Evolutionary conservation across 2,888 invertebrate genomes (phyloP).

Genomic region (Lithophane semibrunnea): DNA sequence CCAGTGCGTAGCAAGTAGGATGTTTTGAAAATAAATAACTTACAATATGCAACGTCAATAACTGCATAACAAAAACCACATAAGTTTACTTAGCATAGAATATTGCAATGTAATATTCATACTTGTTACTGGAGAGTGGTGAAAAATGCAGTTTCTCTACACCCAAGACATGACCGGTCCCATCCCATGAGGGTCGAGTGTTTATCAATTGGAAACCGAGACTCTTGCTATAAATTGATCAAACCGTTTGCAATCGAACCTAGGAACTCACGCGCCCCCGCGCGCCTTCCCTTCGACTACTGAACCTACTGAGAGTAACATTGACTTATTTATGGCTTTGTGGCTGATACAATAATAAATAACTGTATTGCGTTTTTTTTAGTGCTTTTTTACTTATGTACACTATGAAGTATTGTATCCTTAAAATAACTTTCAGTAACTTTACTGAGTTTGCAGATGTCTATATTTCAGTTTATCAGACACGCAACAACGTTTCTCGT

Average conservation of each 20-base stretch:
- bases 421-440: no score
- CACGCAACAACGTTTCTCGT: neutral
- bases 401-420: neutral
- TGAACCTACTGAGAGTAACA: neutral
- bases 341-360: neutral
- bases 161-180: neutral
- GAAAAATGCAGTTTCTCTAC: conserved; percentile 6
- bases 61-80: neutral
- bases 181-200: no score
- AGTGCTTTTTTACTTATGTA: no score
- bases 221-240: neutral
- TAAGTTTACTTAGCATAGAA: neutral
- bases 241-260: conserved; percentile 1
- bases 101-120: neutral
- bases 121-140: neutral
- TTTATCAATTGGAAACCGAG: neutral
- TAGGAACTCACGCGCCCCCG: neutral
- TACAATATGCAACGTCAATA: neutral
- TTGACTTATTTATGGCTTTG: neutral
- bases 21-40: conserved; percentile 37
- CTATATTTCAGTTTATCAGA: conserved; percentile 11
- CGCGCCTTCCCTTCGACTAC: neutral
- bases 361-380: neutral
- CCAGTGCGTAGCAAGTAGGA: conserved; percentile 28
- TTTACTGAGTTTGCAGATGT: no score